Percentiles rank a stretch among this genome's conserved stretches.
Conservation (phyloP, 2,797 vertebrate genomes). For the Darevskia nairensis region DNA sequence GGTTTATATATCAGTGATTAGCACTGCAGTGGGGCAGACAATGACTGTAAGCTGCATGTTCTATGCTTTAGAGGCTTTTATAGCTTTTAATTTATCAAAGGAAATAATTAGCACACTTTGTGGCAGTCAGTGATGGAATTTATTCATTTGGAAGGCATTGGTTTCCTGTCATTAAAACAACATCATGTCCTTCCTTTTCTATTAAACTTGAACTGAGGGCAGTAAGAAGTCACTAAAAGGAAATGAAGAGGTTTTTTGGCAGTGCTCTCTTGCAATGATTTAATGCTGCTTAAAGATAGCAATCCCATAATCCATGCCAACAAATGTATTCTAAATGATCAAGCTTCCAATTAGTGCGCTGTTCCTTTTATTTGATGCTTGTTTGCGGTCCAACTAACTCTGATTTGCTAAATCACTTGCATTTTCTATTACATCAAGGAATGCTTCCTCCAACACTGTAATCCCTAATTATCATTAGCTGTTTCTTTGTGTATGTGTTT, state of each 20-base stretch:
- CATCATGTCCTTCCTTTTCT: constrained; percentile 89
- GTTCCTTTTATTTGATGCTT: constrained; percentile 77
- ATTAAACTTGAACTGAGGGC: constrained; percentile 86
- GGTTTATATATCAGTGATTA: constrained; percentile 75
- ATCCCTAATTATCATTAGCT: constrained; percentile 57
- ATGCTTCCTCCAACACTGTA: constrained; percentile 46
- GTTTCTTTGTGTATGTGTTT: neutral
- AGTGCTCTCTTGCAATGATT: constrained; percentile 80
- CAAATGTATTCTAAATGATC: constrained; percentile 70
- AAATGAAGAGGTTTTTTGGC: constrained; percentile 87
- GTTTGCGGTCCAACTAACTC: constrained; percentile 72
- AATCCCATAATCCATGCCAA: constrained; percentile 78
- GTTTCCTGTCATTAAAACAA: constrained; percentile 90
- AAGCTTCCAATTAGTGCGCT: constrained; percentile 73
- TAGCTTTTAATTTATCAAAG: constrained; percentile 87
- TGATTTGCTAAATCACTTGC: constrained; percentile 74
- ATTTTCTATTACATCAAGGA: constrained; percentile 54
- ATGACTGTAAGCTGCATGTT: constrained; percentile 82
- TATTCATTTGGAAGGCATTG: constrained; percentile 87
- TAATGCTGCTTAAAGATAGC: constrained; percentile 84
- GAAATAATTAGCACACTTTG: constrained; percentile 89
- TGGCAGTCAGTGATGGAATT: constrained; percentile 87
- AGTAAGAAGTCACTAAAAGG: constrained; percentile 88
- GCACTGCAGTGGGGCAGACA: constrained; percentile 76
- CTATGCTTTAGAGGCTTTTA: constrained; percentile 80